Conservation (phyloP, 2,113 vertebrate species). For the Leptodactylus fuscus region DNA sequence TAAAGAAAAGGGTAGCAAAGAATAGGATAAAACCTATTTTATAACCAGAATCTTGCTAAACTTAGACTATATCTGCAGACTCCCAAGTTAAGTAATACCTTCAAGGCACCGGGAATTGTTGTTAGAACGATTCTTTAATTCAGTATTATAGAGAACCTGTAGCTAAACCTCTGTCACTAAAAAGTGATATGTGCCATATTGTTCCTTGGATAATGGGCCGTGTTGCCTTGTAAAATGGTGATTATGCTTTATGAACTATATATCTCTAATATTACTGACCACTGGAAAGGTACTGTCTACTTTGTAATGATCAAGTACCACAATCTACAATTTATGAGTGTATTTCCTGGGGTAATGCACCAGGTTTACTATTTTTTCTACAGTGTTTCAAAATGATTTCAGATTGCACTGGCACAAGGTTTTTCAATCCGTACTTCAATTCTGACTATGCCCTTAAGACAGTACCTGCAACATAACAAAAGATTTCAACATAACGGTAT, state of each 20-base stretch:
- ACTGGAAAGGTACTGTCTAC: constrained; percentile 51
- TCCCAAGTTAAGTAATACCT: background rate
- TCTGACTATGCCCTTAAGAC: constrained; percentile 36
- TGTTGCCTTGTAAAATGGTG: constrained; percentile 57
- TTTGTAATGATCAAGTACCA: constrained; percentile 51
- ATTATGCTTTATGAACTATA: constrained; percentile 58
- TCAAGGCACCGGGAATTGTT: background rate
- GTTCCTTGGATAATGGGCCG: constrained; percentile 48
- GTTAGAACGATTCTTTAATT: constrained; percentile 11
- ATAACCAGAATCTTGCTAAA: background rate
- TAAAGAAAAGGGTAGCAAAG: background rate
- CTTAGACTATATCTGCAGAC: background rate
- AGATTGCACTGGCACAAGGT: constrained; percentile 24
- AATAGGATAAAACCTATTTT: background rate
- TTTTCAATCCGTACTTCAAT: constrained; percentile 38
- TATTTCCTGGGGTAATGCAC: constrained; percentile 38
- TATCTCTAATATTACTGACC: constrained; percentile 47
- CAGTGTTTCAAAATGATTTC: constrained; percentile 19
- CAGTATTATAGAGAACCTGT: constrained; percentile 21
- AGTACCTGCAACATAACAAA: constrained; percentile 35
- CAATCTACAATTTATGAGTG: constrained; percentile 41
- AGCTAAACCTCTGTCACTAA: constrained; percentile 47
- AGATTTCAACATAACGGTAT: constrained; percentile 21
- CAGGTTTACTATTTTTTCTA: constrained; percentile 16
- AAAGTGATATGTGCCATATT: constrained; percentile 54